A percentile compares a stretch with the other conserved stretches of the same genome.
Conservation (phyloP, 2,797 vertebrate genomes). For the Chloroceryle inda region DNA sequence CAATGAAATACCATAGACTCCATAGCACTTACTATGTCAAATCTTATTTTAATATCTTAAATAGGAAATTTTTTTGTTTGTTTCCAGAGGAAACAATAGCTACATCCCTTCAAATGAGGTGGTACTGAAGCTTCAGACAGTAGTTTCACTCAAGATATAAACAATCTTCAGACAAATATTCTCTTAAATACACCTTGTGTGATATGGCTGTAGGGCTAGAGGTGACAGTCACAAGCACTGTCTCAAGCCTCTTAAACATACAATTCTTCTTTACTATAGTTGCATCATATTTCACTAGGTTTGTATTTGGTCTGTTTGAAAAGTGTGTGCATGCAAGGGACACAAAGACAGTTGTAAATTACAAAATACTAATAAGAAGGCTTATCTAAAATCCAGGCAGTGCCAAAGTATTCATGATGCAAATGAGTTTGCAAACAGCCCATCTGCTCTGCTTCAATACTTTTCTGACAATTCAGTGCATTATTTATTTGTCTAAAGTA, state of each 20-base stretch:
- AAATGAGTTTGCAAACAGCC: conserved; percentile 34
- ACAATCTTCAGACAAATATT: not conserved
- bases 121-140: not conserved
- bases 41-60: not conserved
- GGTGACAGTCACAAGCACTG: not conserved
- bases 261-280: not conserved
- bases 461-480: not conserved
- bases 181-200: not conserved
- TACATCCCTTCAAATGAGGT: accelerated
- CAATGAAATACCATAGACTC: not conserved
- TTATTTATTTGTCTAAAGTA: conserved; percentile 19
- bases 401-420: not conserved
- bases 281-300: not conserved
- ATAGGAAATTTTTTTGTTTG: not conserved
- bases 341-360: not conserved
- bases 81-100: not conserved
- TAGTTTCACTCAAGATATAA: not conserved
- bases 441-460: conserved; percentile 24
- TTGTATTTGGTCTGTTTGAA: not conserved
- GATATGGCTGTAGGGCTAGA: not conserved
- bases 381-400: not conserved
- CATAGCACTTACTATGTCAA: not conserved
- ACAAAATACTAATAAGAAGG: not conserved
- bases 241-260: not conserved
- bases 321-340: not conserved